Base-by-base conservation (phyloP, 2,888 invertebrate genomes). In the Apamea monoglypha region DNA sequence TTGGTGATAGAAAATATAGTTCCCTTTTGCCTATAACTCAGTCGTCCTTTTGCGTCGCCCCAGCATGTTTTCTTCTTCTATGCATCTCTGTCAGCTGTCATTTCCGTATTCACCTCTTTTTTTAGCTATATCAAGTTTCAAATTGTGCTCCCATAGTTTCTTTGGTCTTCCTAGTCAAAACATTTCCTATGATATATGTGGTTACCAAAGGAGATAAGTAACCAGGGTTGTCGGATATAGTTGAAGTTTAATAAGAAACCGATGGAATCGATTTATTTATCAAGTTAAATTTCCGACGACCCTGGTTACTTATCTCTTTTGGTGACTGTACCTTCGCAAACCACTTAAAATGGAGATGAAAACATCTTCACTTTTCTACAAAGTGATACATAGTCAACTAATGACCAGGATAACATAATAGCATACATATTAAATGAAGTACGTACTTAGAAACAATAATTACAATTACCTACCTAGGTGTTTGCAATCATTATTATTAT, bases 401-500 rank as follows among this genome's bases (percentile, higher is more conserved):
- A 77, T 66, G 14, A 56, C 29, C 44, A 50, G 32, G 12, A 29
- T 1, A 81, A 29, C 69, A 59, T 82, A 69, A 82, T 69, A 59
- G 70, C 32, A n/a, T 8, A 66, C 32, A 66, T 73, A 71, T 67
- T 71, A 68, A 36, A 63, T 50, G 47, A 74, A 86, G 16, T 61
- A 71, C 67, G 29, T 68, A 78, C n/a, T 70, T 78, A 29, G 21
- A 83, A 53, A 47, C 50, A 64, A 81, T 36, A 16, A 29, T 44
- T 56, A 61, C 61, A 76, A 69, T 36, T 59, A 59, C 16, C 1
- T 12, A 29, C 32, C 0, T 32, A 76, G 56, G 40, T 66, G 50
- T 67, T 71, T 47, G 32, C 64, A 82, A 82, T 68, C 12, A 68
- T 78, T 72, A 36, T 61, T 78, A 67, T 73, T 72, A 84, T 68